Evolutionary conservation across 1,140 invertebrate genomes (phyloP).

Genomic region (Caerostris extrusa): DNA sequence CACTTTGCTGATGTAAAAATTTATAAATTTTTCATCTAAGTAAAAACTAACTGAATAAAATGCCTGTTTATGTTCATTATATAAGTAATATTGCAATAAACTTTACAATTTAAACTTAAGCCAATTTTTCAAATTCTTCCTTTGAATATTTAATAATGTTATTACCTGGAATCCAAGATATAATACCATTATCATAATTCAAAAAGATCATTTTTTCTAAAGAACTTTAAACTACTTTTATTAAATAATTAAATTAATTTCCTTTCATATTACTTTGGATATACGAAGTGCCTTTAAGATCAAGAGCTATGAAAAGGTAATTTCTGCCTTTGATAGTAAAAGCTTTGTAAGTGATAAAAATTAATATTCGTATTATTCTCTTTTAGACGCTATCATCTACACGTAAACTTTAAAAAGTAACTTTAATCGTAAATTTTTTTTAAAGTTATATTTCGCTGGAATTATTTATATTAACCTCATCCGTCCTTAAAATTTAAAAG

Average conservation of each 20-base stretch:
- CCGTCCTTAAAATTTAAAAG: conserved; percentile 15
- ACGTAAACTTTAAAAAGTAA: too few species aligned
- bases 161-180: background rate
- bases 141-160: background rate
- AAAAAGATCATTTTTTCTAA: background rate
- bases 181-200: background rate
- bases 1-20: too few species aligned
- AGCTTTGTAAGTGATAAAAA: background rate
- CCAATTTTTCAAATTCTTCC: too few species aligned
- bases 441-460: background rate
- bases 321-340: background rate
- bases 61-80: too few species aligned
- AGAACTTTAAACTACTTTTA: background rate
- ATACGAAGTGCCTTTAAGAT: background rate
- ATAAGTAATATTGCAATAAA: too few species aligned
- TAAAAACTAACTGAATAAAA: too few species aligned
- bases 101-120: too few species aligned
- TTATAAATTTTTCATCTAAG: too few species aligned
- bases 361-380: background rate
- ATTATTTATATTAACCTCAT: background rate
- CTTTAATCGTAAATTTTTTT: too few species aligned
- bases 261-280: background rate
- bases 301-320: background rate
- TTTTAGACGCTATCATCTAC: conserved; percentile 16
- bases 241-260: background rate